Conservation (phyloP, 2,888 invertebrate genomes). For the Palloptera scutellata region DNA sequence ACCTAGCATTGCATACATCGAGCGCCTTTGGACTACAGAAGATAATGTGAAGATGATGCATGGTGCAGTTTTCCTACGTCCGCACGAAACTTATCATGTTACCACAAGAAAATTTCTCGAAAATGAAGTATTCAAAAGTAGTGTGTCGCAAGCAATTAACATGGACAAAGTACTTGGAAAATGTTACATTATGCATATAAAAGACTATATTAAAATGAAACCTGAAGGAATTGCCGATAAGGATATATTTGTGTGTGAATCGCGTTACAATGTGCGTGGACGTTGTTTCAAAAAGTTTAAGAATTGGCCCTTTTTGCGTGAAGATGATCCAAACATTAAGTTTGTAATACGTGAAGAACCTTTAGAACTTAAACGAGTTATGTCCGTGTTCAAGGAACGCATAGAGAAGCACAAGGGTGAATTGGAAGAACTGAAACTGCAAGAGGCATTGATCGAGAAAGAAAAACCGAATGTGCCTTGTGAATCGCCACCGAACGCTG, state of each 20-base stretch:
- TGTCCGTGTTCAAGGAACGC: slow-evolving; percentile 92
- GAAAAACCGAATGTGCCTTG: slow-evolving; percentile 87
- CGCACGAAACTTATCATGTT: slow-evolving; percentile 95
- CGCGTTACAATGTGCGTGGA: slow-evolving; percentile 85
- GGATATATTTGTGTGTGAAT: slow-evolving; percentile 97
- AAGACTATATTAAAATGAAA: slow-evolving; percentile 89
- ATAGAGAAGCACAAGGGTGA: slow-evolving; percentile 91
- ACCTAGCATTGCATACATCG: slow-evolving; percentile 84
- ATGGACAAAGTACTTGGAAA: slow-evolving; percentile 85
- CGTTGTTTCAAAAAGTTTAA: slow-evolving; percentile 95
- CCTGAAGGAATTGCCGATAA: slow-evolving; percentile 90
- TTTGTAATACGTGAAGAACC: slow-evolving; percentile 76
- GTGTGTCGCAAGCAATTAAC: slow-evolving; percentile 83
- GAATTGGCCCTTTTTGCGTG: slow-evolving; percentile 71
- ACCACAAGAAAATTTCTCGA: slow-evolving; percentile 94
- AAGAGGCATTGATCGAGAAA: slow-evolving; percentile 84
- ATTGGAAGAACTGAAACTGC: slow-evolving; percentile 82
- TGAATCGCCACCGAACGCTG: slow-evolving; percentile 71
- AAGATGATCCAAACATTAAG: slow-evolving; percentile 69
- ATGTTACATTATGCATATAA: slow-evolving; percentile 93
- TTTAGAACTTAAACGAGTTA: slow-evolving; percentile 84
- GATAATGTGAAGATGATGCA: slow-evolving; percentile 87
- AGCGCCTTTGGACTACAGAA: slow-evolving; percentile 86
- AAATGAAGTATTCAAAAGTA: slow-evolving; percentile 95
- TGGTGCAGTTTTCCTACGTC: slow-evolving; percentile 90